Evolutionary conservation across 2,888 invertebrate species (phyloP).

Genomic region (Lasioglossum calceatum): DNA sequence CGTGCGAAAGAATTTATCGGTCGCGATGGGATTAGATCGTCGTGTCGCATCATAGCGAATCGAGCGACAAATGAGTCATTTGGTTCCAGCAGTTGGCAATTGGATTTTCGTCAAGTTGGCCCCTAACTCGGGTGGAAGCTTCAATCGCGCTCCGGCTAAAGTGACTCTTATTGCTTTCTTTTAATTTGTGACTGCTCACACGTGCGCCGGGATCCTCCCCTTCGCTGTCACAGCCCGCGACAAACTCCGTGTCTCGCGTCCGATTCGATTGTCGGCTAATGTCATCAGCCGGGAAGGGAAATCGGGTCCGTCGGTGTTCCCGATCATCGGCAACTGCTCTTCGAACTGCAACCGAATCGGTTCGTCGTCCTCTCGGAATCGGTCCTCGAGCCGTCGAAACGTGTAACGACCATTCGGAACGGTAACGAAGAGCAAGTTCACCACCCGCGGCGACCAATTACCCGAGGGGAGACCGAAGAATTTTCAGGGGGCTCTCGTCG

Average conservation of each 20-base stretch:
- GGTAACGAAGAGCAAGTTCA: slow-evolving; percentile 66
- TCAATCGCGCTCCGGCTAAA: slow-evolving; percentile 40
- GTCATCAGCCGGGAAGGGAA: slow-evolving; percentile 46
- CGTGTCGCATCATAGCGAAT: slow-evolving; percentile 35
- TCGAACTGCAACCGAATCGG: background rate
- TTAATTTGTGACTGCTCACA: slow-evolving; percentile 72
- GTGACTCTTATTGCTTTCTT: slow-evolving; percentile 73
- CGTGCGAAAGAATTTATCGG: slow-evolving; percentile 27
- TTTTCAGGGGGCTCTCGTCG: slow-evolving; percentile 38
- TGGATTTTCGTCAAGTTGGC: slow-evolving; percentile 50
- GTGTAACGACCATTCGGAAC: slow-evolving; percentile 65
- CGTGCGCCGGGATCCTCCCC: slow-evolving; percentile 57
- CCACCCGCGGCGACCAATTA: slow-evolving; percentile 71
- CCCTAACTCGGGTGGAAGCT: slow-evolving; percentile 22
- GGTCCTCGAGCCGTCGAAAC: slow-evolving; percentile 66
- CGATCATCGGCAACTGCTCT: slow-evolving; percentile 19
- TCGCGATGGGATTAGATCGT: slow-evolving; percentile 34
- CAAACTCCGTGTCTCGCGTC: slow-evolving; percentile 30
- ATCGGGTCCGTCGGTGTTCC: slow-evolving; percentile 15
- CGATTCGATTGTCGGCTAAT: slow-evolving; percentile 60
- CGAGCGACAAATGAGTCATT: slow-evolving; percentile 58
- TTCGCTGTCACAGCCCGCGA: slow-evolving; percentile 36
- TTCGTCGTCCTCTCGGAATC: slow-evolving; percentile 38
- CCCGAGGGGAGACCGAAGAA: slow-evolving; percentile 55
- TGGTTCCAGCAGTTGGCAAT: slow-evolving; percentile 31